A percentile compares a stretch with the other conserved stretches of the same genome.
Evolutionary conservation across 2,797 vertebrate species (phyloP).

Genomic region (Podarcis siculus): DNA sequence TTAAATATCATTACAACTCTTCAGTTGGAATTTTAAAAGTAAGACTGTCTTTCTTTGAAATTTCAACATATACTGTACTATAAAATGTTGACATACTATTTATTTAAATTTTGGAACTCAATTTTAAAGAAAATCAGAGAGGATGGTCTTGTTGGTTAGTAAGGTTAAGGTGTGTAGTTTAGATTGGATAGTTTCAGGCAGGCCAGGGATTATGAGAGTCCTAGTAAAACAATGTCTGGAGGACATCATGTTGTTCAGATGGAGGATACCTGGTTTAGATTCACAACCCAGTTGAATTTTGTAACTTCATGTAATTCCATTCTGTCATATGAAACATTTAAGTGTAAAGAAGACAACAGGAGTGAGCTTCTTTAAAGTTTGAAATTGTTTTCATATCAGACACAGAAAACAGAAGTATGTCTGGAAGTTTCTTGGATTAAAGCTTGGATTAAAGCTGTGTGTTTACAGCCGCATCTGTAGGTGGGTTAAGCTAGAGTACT

Average conservation of each 20-base stretch:
- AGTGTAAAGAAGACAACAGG: too few species aligned
- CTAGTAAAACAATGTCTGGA: too few species aligned
- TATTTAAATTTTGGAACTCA: neutral
- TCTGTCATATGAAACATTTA: too few species aligned
- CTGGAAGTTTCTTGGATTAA: slow-evolving; percentile 1
- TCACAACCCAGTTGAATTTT: neutral
- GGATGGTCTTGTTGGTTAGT: neutral
- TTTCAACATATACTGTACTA: neutral
- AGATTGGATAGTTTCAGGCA: neutral
- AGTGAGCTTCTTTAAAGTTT: neutral
- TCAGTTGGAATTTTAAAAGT: neutral
- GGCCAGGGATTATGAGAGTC: too few species aligned
- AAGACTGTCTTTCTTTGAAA: neutral
- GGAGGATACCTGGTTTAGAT: too few species aligned
- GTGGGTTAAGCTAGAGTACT: neutral
- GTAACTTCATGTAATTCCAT: neutral
- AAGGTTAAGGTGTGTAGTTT: too few species aligned
- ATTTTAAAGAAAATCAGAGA: neutral
- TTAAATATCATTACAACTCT: neutral
- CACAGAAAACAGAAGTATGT: neutral
- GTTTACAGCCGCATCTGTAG: neutral
- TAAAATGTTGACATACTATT: neutral
- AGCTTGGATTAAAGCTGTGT: neutral
- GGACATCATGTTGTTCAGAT: too few species aligned
- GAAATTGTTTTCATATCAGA: neutral